A percentile compares a stretch with the other conserved stretches of the same genome.
phyloP scores from a whole-genome alignment of 2,888 invertebrate genomes.

The Nymphalis c-album region DNA sequence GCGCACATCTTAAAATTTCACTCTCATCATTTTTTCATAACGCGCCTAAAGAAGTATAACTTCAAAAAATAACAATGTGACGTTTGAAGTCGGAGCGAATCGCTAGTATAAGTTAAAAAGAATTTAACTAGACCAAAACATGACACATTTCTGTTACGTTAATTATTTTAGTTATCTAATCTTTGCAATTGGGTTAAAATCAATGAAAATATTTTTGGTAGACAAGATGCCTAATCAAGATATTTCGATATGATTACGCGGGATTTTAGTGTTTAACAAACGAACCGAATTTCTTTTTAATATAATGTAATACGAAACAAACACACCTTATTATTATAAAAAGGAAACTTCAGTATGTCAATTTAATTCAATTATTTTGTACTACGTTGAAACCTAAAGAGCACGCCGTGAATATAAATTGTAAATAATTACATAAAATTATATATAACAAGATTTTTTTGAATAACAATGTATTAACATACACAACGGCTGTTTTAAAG shows the following conservation, averaged over 20 bases:
- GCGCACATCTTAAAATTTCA: too few species aligned
- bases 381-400: neutral
- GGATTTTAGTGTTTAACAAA: too few species aligned
- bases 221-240: neutral
- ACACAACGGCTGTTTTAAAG: too few species aligned
- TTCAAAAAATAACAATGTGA: neutral
- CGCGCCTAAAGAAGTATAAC: too few species aligned
- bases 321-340: too few species aligned
- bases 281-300: too few species aligned
- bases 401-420: neutral
- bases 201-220: slow-evolving; percentile 1
- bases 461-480: neutral
- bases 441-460: neutral
- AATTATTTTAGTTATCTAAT: slow-evolving; percentile 9
- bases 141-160: slow-evolving; percentile 11
- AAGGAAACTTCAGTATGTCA: neutral
- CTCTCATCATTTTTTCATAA: too few species aligned
- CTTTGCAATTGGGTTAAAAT: slow-evolving; percentile 15
- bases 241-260: neutral
- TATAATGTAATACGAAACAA: too few species aligned
- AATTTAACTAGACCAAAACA: slow-evolving; percentile 23
- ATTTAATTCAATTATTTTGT: slow-evolving; percentile 1
- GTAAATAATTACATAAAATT: neutral
- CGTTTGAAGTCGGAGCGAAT: neutral
- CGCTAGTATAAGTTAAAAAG: neutral